Base-by-base conservation (phyloP, 2,888 invertebrate genomes). In the Axea sp. region DNA sequence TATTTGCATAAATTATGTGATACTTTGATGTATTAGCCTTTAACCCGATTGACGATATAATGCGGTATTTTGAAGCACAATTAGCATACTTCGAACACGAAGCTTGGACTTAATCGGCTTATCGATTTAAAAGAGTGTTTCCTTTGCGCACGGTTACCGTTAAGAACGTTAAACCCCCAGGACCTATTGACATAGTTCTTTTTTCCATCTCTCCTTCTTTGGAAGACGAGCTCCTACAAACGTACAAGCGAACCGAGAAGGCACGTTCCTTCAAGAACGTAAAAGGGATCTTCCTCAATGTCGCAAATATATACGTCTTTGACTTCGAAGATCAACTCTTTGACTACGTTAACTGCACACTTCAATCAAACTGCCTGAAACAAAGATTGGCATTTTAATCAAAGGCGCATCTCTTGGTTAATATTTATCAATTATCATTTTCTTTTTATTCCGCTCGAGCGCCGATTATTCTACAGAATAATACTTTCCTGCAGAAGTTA, bases 101-200 rank as follows among this genome's bases (percentile, higher is more conserved):
- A 57, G 57, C 53, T 65, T 24, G 47, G 64, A 75, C 67, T 75
- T 71, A 75, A 68, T 75, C 75, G 68, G 72, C 62, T 75, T 75
- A 75, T 72, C 75, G 72, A 75, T 72, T 72, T 62, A 62, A 72
- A 71, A 68, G 67, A 72, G 51, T 69, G 59, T 60, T 75, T 60
- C 62, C 57, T 75, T 71, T 62, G 60, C 72, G 47, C 71, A 39
- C 57, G 41, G 57, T 72, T 72, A 68, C 57, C 62, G 55, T 62
- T 57, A 60, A 60, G 67, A 72, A 71, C 59, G 71, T 67, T 62
- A 71, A 75, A 67, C 68, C 62, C 73, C 45, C 51, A 64, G 64
- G 45, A 68, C 67, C 71, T 72, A 75, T 72, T 72, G 75, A 67
- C 75, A 75, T 72, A 57, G 51, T 75, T 75, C 64, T 62, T 71